Conservation (phyloP, 2,113 vertebrate species). For the Campylomormyrus numenius region DNA sequence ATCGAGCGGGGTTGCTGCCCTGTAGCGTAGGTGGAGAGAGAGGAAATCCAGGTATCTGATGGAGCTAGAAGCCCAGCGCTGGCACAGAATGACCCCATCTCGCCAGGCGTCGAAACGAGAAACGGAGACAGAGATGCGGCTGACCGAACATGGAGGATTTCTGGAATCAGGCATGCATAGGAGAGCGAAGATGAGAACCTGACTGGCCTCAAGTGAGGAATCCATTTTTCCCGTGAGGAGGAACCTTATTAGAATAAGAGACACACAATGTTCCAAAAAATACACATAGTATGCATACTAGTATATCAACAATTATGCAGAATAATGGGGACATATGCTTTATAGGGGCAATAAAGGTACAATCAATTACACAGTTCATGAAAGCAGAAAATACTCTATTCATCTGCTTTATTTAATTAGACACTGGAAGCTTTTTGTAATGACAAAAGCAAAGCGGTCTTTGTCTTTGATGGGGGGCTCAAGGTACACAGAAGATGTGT, state of each 20-base stretch:
- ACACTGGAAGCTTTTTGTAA: neutral
- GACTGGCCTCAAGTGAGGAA: neutral
- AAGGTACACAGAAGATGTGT: neutral
- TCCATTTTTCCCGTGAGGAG: neutral
- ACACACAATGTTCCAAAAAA: neutral
- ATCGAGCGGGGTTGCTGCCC: constrained; percentile 43
- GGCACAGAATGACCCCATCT: neutral
- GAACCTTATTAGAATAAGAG: neutral
- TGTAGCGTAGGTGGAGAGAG: constrained; percentile 32
- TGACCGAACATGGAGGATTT: neutral
- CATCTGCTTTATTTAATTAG: neutral
- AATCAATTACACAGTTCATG: constrained; percentile 13
- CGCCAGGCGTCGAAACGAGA: constrained; percentile 27
- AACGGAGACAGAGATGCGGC: constrained; percentile 22
- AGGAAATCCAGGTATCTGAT: constrained; percentile 41
- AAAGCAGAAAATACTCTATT: neutral
- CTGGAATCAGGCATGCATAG: neutral
- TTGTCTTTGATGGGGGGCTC: neutral
- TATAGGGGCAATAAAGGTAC: neutral
- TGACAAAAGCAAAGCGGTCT: neutral
- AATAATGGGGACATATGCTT: neutral
- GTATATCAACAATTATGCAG: neutral
- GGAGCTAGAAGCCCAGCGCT: neutral
- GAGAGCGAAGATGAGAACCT: neutral
- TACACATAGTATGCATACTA: neutral